These are phyloP conservation scores for Macroramphosus scolopax DNA, from an alignment of 2,797 vertebrate species.

Conservation along the genomic window DNA sequence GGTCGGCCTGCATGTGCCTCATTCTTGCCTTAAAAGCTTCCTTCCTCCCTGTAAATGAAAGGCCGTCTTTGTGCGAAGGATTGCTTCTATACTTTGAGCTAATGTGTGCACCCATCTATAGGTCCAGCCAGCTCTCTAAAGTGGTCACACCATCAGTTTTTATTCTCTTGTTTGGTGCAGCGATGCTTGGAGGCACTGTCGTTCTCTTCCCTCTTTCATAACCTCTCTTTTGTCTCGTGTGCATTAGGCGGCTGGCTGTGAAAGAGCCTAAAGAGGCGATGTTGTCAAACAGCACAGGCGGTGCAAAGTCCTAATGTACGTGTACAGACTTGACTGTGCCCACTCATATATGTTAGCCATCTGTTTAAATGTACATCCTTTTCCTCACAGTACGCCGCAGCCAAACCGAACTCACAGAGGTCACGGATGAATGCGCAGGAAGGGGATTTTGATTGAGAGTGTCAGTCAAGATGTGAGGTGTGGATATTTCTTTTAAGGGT, in stretches of 20 bases:
- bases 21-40: slow-evolving; percentile 50
- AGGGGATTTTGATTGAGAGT: slow-evolving; percentile 22
- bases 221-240: slow-evolving; percentile 54
- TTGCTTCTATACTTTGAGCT: slow-evolving; percentile 29
- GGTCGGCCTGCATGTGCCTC: slow-evolving; percentile 31
- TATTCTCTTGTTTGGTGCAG: slow-evolving; percentile 23
- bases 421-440: slow-evolving; percentile 20
- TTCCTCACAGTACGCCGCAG: neutral
- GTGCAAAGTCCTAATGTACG: slow-evolving; percentile 42
- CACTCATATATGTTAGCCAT: slow-evolving; percentile 17
- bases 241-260: slow-evolving; percentile 37
- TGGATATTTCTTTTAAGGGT: slow-evolving; percentile 10
- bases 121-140: slow-evolving; percentile 13
- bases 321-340: slow-evolving; percentile 14
- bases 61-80: slow-evolving; percentile 41
- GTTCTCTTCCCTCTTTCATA: slow-evolving; percentile 28
- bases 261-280: slow-evolving; percentile 22
- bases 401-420: slow-evolving; percentile 13
- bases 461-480: slow-evolving; percentile 12
- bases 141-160: slow-evolving; percentile 30
- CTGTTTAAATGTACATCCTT: slow-evolving; percentile 16
- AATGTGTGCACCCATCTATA: slow-evolving; percentile 34
- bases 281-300: slow-evolving; percentile 30
- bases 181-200: slow-evolving; percentile 29
- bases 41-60: slow-evolving; percentile 53